Percentiles rank a stretch among this genome's conserved stretches.
Evolutionary conservation across 2,888 invertebrate species (phyloP).

Genomic region (Cephus rjabovi): DNA sequence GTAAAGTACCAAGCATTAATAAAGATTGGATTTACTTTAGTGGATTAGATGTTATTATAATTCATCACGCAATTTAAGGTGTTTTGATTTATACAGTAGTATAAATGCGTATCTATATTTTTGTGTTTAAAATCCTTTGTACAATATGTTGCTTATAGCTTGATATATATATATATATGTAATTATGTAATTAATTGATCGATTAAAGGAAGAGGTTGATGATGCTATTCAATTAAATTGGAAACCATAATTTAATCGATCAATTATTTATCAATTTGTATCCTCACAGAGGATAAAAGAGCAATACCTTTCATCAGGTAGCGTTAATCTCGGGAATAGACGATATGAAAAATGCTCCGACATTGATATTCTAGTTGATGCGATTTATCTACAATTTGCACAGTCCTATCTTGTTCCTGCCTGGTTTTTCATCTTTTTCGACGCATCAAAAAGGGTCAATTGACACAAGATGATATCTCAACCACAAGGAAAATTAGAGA

Average conservation of each 20-base stretch:
- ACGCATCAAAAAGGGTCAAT: neutral
- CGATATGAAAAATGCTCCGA: slow-evolving; percentile 20
- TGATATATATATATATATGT: neutral
- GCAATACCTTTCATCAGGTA: slow-evolving; percentile 36
- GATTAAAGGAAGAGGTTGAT: slow-evolving; percentile 8
- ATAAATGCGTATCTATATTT: slow-evolving; percentile 8
- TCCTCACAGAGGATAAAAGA: slow-evolving; percentile 46
- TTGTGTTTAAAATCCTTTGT: slow-evolving; percentile 25
- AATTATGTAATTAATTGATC: slow-evolving; percentile 18
- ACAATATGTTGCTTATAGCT: slow-evolving; percentile 27
- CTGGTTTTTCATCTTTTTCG: neutral
- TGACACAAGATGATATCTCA: neutral
- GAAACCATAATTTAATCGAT: slow-evolving; percentile 1
- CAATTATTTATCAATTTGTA: slow-evolving; percentile 18
- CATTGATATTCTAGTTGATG: slow-evolving; percentile 1
- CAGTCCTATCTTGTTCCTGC: neutral
- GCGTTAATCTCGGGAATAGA: slow-evolving; percentile 22
- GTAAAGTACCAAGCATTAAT: neutral
- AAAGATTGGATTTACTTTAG: neutral
- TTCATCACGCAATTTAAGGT: neutral
- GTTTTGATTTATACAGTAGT: neutral
- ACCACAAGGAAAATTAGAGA: neutral
- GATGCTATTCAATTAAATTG: neutral
- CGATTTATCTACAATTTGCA: neutral
- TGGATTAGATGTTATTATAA: neutral